These are phyloP conservation scores for Coelinius sp. DNA, from an alignment of 2,888 invertebrate species.

Conservation along the genomic window DNA sequence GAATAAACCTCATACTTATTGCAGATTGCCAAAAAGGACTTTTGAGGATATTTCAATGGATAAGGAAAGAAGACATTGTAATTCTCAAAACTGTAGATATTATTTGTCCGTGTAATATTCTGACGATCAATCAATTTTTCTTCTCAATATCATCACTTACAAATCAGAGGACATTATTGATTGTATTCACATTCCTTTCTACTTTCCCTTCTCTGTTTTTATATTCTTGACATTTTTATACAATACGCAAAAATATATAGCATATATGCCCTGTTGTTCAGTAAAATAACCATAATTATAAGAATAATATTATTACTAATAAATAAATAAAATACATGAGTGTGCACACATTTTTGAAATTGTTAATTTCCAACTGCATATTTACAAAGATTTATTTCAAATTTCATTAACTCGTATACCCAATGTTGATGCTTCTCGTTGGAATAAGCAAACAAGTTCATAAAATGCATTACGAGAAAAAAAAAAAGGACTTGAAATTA, in stretches of 20 bases:
- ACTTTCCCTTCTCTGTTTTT: conserved; percentile 21
- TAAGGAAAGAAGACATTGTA: no score
- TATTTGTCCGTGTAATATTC: conserved; percentile 16
- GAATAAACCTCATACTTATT: no score
- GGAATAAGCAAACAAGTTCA: background rate
- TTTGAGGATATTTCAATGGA: no score
- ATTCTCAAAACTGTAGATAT: no score
- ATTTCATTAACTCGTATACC: conserved; percentile 9
- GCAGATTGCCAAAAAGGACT: no score
- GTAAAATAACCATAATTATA: background rate
- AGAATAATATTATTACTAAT: conserved; percentile 9
- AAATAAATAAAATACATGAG: conserved; percentile 22
- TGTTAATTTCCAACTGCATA: conserved; percentile 31
- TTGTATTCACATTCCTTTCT: conserved; percentile 27
- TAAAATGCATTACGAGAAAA: conserved; percentile 13
- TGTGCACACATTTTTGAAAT: conserved; percentile 15
- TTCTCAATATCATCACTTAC: conserved; percentile 4
- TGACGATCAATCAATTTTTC: background rate
- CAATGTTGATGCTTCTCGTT: background rate
- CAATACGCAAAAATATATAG: conserved; percentile 13
- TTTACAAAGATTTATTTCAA: conserved; percentile 28
- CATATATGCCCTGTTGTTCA: background rate
- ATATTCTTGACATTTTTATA: background rate
- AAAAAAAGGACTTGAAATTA: conserved; percentile 1
- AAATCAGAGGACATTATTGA: conserved; percentile 6